A percentile compares a stretch with the other conserved stretches of the same genome.
Evolutionary conservation across 2,888 invertebrate genomes (phyloP).

Genomic region (Cryptocheilus praepositus): DNA sequence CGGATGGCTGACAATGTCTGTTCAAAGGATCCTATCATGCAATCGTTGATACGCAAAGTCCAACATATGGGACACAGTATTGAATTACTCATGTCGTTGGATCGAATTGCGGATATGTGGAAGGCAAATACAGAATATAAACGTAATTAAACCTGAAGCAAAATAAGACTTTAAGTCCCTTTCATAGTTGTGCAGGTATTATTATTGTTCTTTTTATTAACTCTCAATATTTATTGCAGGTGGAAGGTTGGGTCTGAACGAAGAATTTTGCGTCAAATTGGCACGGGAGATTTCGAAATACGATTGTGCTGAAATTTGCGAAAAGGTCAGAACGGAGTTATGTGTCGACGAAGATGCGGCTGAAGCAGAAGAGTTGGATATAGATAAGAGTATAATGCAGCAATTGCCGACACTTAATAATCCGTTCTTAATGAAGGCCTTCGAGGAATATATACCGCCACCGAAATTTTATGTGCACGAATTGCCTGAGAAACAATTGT

Average conservation of each 20-base stretch:
- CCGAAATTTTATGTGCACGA: conserved; percentile 42
- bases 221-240: conserved; percentile 45
- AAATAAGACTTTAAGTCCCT: no score
- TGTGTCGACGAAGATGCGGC: neutral
- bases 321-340: conserved; percentile 44
- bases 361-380: conserved; percentile 44
- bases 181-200: no score
- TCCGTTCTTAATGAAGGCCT: conserved; percentile 75
- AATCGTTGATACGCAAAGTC: conserved; percentile 65
- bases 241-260: conserved; percentile 58
- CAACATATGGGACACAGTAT: conserved; percentile 71
- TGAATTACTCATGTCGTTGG: conserved; percentile 69
- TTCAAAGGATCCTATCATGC: conserved; percentile 67
- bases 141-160: neutral
- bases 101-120: conserved; percentile 71
- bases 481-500: no score
- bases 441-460: conserved; percentile 71
- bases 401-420: conserved; percentile 65
- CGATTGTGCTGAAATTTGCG: conserved; percentile 23
- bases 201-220: conserved; percentile 10
- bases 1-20: conserved; percentile 57
- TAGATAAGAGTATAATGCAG: conserved; percentile 60
- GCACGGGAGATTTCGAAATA: conserved; percentile 62
- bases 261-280: conserved; percentile 63
- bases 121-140: conserved; percentile 53